phyloP scores from a whole-genome alignment of 2,113 vertebrate genomes.

The Sander vitreus region DNA sequence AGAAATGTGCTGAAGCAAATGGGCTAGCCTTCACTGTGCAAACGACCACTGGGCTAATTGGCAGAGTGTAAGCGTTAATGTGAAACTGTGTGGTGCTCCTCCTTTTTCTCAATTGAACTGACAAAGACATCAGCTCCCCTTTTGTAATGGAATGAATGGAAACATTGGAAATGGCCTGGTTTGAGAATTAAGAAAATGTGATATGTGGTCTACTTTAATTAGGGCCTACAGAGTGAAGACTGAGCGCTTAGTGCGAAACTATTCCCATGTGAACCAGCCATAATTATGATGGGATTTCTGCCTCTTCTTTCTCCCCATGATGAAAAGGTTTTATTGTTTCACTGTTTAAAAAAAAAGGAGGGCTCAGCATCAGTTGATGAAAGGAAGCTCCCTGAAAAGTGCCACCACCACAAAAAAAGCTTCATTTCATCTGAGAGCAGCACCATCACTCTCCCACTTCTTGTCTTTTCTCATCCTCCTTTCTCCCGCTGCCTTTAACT shows the following conservation, averaged over 20 bases:
- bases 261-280: conserved; percentile 53
- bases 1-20: conserved; percentile 49
- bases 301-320: conserved; percentile 51
- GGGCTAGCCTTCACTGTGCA: conserved; percentile 6
- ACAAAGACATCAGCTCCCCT: conserved; percentile 24
- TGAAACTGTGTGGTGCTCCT: conserved; percentile 55
- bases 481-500: conserved; percentile 36
- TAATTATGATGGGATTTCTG: conserved; percentile 74
- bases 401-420: conserved; percentile 29
- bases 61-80: conserved; percentile 59
- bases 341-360: conserved; percentile 41
- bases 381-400: conserved; percentile 63
- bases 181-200: conserved; percentile 69
- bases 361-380: conserved; percentile 68
- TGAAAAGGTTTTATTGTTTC: conserved; percentile 73
- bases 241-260: conserved; percentile 47
- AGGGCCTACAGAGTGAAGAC: conserved; percentile 63
- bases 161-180: conserved; percentile 58
- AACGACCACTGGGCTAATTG: conserved; percentile 66
- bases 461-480: conserved; percentile 34
- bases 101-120: conserved; percentile 29
- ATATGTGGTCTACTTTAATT: conserved; percentile 73
- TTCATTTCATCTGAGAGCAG: conserved; percentile 58
- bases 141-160: conserved; percentile 65
- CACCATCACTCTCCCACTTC: conserved; percentile 46